phyloP scores from a whole-genome alignment of 1,140 invertebrate species.

The Venturia canescens region DNA sequence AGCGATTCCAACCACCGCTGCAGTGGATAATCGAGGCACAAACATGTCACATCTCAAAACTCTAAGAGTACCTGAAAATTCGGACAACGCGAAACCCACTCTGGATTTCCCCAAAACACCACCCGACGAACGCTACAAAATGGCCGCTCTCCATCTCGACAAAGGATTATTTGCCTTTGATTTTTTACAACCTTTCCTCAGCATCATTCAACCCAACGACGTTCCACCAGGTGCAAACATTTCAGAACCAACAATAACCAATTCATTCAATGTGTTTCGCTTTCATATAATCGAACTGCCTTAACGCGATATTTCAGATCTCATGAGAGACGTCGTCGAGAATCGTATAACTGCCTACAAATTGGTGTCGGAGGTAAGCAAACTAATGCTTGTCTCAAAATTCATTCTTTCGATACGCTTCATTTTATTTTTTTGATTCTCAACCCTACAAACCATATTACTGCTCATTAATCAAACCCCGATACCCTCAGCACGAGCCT shows the following conservation, averaged over 20 bases:
- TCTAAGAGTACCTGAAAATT: slow-evolving; percentile 58
- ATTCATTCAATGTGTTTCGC: slow-evolving; percentile 14
- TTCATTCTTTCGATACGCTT: not conserved
- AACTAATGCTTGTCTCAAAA: not conserved
- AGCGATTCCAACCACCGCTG: not conserved
- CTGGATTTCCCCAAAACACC: slow-evolving; percentile 69
- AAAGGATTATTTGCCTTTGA: slow-evolving; percentile 77
- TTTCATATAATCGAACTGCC: not conserved
- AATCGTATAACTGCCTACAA: slow-evolving; percentile 64
- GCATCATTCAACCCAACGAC: slow-evolving; percentile 78
- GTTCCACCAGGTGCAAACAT: slow-evolving; percentile 76
- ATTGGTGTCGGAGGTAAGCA: slow-evolving; percentile 70
- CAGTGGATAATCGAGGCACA: slow-evolving; percentile 43
- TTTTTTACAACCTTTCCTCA: slow-evolving; percentile 77
- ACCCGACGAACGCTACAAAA: slow-evolving; percentile 71
- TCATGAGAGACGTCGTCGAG: slow-evolving; percentile 69
- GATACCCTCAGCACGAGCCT: no score
- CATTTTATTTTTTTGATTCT: not conserved
- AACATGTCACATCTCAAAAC: slow-evolving; percentile 68
- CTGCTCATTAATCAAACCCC: no score
- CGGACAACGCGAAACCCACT: slow-evolving; percentile 61
- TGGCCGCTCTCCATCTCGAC: slow-evolving; percentile 76
- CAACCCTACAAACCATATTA: slow-evolving; percentile 23
- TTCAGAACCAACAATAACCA: not conserved
- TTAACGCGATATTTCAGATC: slow-evolving; percentile 61